phyloP scores from a whole-genome alignment of 53 echinoderm and acorn worm species.

The Antedon mediterranea region DNA sequence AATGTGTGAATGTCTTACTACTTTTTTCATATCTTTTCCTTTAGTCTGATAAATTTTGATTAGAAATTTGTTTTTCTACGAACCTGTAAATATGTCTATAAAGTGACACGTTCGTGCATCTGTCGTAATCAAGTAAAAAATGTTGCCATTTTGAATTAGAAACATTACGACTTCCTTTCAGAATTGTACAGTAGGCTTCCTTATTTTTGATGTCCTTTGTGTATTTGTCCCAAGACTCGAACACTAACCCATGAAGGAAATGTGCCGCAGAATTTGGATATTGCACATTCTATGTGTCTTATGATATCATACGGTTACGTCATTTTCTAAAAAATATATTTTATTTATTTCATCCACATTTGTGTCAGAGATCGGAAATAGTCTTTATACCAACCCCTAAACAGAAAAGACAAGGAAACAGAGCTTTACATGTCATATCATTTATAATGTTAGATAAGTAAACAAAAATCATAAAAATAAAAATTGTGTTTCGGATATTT shows the following conservation, averaged over 20 bases:
- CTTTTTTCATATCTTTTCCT: background rate
- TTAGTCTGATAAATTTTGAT: background rate
- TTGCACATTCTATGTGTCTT: background rate
- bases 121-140: background rate
- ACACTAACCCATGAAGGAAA: background rate
- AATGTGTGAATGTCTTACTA: too few relatives aligned
- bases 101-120: background rate
- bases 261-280: background rate
- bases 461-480: too few relatives aligned
- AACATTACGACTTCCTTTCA: background rate
- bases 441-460: too few relatives aligned
- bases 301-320: too few relatives aligned
- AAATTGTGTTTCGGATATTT: too few relatives aligned
- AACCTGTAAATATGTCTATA: background rate
- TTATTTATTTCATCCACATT: too few relatives aligned
- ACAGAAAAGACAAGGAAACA: too few relatives aligned
- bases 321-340: too few relatives aligned
- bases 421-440: too few relatives aligned
- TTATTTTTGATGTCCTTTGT: background rate
- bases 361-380: too few relatives aligned
- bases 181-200: background rate
- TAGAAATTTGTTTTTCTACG: background rate
- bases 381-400: too few relatives aligned
- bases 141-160: background rate
- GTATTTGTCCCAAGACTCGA: background rate